Base-by-base conservation (phyloP, 2,113 vertebrate genomes). In the Phocoena phocoena region DNA sequence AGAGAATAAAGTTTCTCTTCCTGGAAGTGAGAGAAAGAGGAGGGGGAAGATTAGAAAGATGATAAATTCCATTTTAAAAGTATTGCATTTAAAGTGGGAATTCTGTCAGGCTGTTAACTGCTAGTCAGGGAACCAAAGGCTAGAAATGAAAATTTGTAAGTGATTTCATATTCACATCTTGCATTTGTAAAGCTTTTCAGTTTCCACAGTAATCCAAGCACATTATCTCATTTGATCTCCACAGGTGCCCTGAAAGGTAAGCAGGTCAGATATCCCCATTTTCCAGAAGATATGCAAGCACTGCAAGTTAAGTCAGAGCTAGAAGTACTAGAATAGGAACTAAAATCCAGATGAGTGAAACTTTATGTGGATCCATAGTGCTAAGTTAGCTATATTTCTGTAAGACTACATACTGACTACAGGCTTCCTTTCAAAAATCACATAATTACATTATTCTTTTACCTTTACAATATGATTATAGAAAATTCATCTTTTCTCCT, bases 401-500 rank as follows among this genome's bases (percentile, higher is more conserved):
- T 82, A 95, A 68, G 9, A 68, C n/a, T n/a, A 73, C 38, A 82
- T 55, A 10, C 44, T 70, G 15, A 96, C 44, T 68, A 70, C 2
- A 76, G 8, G 55, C 28, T 44, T 85, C 36, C 33, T 77, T 88
- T 67, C 2, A 90, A 96, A 96, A 94, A n/a, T 73, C 87, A 74
- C 31, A 41, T 25, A 79, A 82, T 90, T 33, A 83, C 23, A 87
- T 63, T 23, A 70, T 76, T 93, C 62, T 79, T 63, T n/a, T 87
- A 87, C 62, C 38, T 94, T 92, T 92, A 94, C 95, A 94, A 92
- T 36, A 47, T 13, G 31, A 85, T 82, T 88, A 88, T 11, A 94
- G 38, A 90, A 85, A 90, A 93, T 68, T 31, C 38, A 53, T 33
- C 73, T 80, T 68, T 91, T 88, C 36, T 70, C 41, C 17, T 90